A percentile compares a stretch with the other conserved stretches of the same genome.
Evolutionary conservation across 2,113 vertebrate genomes (phyloP).

Genomic region (Microtus pennsylvanicus): DNA sequence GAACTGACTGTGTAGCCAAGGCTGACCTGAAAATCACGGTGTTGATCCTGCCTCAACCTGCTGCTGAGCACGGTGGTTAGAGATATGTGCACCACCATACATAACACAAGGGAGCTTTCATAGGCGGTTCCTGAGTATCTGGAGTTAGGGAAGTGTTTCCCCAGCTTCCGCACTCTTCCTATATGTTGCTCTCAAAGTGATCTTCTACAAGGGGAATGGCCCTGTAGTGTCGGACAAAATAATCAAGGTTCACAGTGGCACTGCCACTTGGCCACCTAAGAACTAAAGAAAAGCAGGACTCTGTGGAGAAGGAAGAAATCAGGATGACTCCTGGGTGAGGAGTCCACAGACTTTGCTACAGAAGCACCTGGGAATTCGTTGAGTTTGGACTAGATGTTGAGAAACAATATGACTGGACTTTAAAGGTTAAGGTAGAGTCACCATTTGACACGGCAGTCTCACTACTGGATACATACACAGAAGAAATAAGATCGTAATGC

Average conservation of each 20-base stretch:
- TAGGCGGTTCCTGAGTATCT: neutral
- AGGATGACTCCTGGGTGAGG: neutral
- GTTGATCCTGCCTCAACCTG: neutral
- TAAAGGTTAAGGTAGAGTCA: neutral
- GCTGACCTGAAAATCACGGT: neutral
- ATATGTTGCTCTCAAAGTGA: neutral
- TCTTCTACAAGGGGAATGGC: neutral
- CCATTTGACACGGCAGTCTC: neutral
- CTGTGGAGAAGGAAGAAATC: slow-evolving; percentile 10
- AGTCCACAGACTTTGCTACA: neutral
- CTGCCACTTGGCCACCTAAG: neutral
- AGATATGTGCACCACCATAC: neutral
- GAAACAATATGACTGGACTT: neutral
- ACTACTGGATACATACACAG: neutral
- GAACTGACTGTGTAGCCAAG: neutral
- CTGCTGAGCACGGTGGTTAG: neutral
- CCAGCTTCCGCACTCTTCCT: neutral
- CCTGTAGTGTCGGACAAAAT: neutral
- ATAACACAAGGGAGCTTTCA: neutral
- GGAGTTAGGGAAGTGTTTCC: neutral
- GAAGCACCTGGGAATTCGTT: neutral
- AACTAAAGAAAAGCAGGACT: neutral
- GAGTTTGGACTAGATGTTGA: neutral
- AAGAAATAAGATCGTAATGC: neutral
- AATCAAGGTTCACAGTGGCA: no score